phyloP scores from a whole-genome alignment of 35 echinoderm and acorn worm species.

The Hemicentrotus pulcherrimus region DNA sequence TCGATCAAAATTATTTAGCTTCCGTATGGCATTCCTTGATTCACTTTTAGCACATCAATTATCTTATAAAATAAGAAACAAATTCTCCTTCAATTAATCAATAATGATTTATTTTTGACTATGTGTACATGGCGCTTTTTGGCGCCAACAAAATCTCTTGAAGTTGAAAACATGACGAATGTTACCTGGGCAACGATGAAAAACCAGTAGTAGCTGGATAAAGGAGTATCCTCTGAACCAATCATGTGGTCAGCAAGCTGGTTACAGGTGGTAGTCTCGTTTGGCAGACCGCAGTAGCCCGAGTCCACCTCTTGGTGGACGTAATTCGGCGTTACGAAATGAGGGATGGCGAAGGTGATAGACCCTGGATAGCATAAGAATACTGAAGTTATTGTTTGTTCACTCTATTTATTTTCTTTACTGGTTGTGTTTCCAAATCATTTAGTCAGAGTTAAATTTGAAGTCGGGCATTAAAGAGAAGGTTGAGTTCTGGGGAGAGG shows the following conservation, averaged over 20 bases:
- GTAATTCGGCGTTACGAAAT: conserved; percentile 79
- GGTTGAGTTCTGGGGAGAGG: no score
- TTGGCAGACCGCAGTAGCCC: conserved; percentile 65
- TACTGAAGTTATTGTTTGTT: background rate
- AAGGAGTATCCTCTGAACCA: background rate
- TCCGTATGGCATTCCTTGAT: no score
- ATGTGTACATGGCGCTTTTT: background rate
- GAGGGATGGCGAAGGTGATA: conserved; percentile 75
- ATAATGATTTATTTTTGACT: background rate
- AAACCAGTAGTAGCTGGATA: conserved; percentile 81
- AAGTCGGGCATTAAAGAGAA: no score
- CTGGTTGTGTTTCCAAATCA: background rate
- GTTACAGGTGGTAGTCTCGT: background rate
- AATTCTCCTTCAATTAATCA: background rate
- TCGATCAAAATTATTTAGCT: no score
- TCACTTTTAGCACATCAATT: background rate
- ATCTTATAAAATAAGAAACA: background rate
- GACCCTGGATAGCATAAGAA: conserved; percentile 51
- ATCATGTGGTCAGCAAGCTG: background rate
- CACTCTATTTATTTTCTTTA: background rate
- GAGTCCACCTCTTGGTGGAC: conserved; percentile 60
- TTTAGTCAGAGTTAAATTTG: background rate
- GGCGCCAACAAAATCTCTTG: background rate
- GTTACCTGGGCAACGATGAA: conserved; percentile 74
- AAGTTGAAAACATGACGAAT: background rate